Base-by-base conservation (phyloP, 2,888 invertebrate species). In the Laspeyria flexula region DNA sequence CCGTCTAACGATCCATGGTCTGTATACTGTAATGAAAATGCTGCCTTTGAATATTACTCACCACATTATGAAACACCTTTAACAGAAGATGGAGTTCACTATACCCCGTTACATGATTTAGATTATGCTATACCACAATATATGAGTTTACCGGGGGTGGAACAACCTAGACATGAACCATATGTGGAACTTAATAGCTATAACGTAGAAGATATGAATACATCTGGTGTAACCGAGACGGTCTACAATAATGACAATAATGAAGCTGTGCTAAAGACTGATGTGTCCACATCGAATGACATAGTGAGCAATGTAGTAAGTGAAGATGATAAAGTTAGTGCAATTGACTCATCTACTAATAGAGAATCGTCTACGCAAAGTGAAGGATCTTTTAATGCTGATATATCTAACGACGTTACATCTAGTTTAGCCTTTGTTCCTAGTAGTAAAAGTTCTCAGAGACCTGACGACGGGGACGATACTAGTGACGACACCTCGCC, bases 381-480 rank as follows among this genome's bases (percentile, higher is more conserved):
- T 73, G 89, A 88, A 64, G 92, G 86, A 71, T 92, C 92, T 23
- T 72, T 86, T 21, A 89, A 85, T 67, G 90, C 86, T 12, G 92
- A 92, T 65, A 85, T 88, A 56, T 92, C 92, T 16, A 83, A 83
- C 53, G 92, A 92, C 65, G 75, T 92, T 35, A 92, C 92, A 49
- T 92, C 92, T 56, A 92, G 92, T 79, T 80, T 92, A 71, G 92
- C 92, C 30, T 90, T 90, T 71, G 66, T 91, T 51, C 91, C 92
- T 46, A 88, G 80, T 66, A 92, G 91, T 79, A 88, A 86, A 83
- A 87, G 88, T 79, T 89, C 88, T 49, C 86, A 85, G 56, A 73
- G 77, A 55, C 78, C 81, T 45, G 75, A 76, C 43, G 77, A 76
- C 54, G 77, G 77, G 12, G 90, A 90, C 56, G 86, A 88, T 63